Evolutionary conservation across 1,140 invertebrate genomes (phyloP), one percentile per base, ranked within the genome.

Genomic region (Drosophila chauvacae): DNA sequence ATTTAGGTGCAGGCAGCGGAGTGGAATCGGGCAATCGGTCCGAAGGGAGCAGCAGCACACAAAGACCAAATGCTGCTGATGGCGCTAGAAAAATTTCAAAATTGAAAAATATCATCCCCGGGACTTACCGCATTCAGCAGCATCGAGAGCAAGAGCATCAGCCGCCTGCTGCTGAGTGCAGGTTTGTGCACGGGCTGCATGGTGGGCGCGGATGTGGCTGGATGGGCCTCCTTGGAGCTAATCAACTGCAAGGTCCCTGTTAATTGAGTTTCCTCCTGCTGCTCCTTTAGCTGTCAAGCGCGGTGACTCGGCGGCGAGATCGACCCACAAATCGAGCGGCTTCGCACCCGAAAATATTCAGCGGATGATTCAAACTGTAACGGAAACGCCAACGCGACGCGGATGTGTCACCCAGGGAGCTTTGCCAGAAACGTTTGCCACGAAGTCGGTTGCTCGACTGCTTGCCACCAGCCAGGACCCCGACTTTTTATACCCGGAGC

Each of bases 71-170:
- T 55, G 47, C 30, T 59, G 68, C 51, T 78, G 65, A 63, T 59
- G 62, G 45, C 71, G 68, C 80, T 41, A 37, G 58, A 58, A 55
- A n/a, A 66, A 50, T 63, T 68, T 63, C 28, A 44, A 90, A 82
- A 90, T 77, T 84, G 76, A 87, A 90, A 55, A 84, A 70, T 63
- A 77, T 87, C 88, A 87, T 88, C 80, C 84, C 55, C 55, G n/a
- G n/a, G 48, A 90, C 85, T 88, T 90, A 88, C 85, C 60, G 85
- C 85, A 79, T 88, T 88, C 28, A 88, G 78, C 57, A 88, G 77
- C 85, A 90, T 90, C 26, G 85, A 81, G 50, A 88, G 74, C 70
- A 88, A 59, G 63, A 88, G 63, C 51, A 90, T 23, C 39, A 88
- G 63, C 78, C 81, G 88, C 61, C 74, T 85, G 70, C 81, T 90